Evolutionary conservation across 2,797 vertebrate genomes (phyloP).

Genomic region (Aphelocoma californica): DNA sequence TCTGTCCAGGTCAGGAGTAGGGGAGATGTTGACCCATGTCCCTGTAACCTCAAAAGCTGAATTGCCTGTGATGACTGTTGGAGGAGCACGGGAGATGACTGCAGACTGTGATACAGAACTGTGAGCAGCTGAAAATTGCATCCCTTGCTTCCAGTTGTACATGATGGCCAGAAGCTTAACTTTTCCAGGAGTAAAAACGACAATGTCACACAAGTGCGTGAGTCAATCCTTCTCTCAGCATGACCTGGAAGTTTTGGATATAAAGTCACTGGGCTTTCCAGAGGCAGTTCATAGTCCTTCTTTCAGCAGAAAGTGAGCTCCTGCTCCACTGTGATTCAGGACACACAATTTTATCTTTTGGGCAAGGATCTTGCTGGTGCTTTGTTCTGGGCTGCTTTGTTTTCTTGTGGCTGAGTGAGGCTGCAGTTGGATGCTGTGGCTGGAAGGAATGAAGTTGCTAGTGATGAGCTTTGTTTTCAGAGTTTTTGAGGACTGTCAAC

Average conservation of each 20-base stretch:
- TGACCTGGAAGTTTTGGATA: not conserved
- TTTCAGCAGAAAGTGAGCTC: not conserved
- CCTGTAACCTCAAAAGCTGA: not conserved
- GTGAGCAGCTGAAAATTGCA: not conserved
- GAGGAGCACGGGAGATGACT: rapidly evolving
- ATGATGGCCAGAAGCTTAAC: not conserved
- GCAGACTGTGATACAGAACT: not conserved
- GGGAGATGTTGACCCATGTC: not conserved
- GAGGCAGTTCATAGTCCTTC: rapidly evolving
- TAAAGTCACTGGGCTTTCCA: not conserved
- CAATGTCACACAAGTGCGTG: rapidly evolving
- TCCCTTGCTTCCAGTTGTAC: rapidly evolving
- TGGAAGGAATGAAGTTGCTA: not conserved
- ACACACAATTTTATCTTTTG: not conserved
- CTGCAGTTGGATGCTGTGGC: rapidly evolving
- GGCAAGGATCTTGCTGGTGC: not conserved
- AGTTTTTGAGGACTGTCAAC: not conserved
- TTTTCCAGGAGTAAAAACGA: not conserved
- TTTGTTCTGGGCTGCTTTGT: not conserved
- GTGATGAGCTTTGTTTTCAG: not conserved
- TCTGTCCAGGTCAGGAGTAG: not conserved
- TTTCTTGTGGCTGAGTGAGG: not conserved
- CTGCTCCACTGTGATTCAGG: not conserved
- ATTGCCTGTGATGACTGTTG: not conserved
- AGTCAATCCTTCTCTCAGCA: not conserved